Evolutionary conservation across 2,888 invertebrate species (phyloP), one percentile per base, ranked within the genome.

Genomic region (Cyclophora albipunctata): DNA sequence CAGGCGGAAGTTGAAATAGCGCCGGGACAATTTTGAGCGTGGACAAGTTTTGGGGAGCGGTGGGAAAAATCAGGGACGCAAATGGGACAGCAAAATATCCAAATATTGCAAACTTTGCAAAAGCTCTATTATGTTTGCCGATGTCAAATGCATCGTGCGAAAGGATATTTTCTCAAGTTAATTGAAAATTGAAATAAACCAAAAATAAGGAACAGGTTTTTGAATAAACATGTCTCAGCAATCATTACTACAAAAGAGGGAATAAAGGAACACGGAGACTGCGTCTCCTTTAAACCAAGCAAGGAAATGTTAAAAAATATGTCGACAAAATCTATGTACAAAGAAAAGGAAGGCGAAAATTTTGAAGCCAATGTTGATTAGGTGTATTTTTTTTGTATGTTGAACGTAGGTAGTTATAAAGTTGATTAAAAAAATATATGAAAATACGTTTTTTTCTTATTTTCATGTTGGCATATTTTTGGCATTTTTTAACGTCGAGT

Each of bases 1-100:
- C 51, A 37, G 45, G 51, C 34, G 52, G 50, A 42, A 54, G 47
- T 37, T 50, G 50, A 42, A 54, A 45, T 44, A 51, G 34, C 45
- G 44, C 45, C 40, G 42, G 45, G 5, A 45, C 49, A 49, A 51
- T 49, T 54, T 44, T 49, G 40, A 54, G 49, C 40, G 51, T 54
- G 33, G 54, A 49, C 46, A 46, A 51, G 45, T 51, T 53, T 51
- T 51, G 50, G 53, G 53, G 50, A 46, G 51, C 50, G 35, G 40
- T 53, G 34, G 50, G 50, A 40, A 54, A 53, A 53, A 53, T 48
- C 43, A 7, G 34, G 34, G 41, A 53, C 41, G 40, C 50, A 33
- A 46, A 53, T 46, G 46, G 48, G 33, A 35, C 47, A 5, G 35
- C 40, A 43, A 53, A 53, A 48, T 51, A 51, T 43, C 34, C 43